phyloP scores from a whole-genome alignment of 2,797 vertebrate species.

The Uromys caudimaculatus region DNA sequence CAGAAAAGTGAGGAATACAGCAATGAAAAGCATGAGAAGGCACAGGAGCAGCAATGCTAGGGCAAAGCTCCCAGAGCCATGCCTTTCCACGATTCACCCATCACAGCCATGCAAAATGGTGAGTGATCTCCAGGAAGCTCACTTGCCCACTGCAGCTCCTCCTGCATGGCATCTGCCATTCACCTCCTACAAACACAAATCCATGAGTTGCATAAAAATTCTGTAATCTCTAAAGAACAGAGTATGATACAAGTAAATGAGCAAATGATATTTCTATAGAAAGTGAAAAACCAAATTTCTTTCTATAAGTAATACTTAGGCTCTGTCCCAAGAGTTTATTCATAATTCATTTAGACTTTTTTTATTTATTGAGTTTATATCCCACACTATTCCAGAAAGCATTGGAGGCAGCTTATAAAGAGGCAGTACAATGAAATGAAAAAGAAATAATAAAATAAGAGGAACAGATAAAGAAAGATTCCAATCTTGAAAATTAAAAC shows the following conservation, averaged over 20 bases:
- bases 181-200: conserved; percentile 30
- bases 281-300: not conserved
- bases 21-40: too few species aligned
- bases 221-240: not conserved
- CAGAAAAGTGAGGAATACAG: too few species aligned
- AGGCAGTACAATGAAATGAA: not conserved
- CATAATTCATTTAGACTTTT: conserved; percentile 53
- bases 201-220: not conserved
- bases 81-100: too few species aligned
- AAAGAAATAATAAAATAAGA: not conserved
- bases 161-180: too few species aligned
- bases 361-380: conserved; percentile 66
- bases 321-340: conserved; percentile 41
- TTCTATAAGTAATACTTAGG: conserved; percentile 33
- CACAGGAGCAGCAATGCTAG: too few species aligned
- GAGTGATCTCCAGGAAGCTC: too few species aligned
- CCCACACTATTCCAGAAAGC: conserved; percentile 17
- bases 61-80: too few species aligned
- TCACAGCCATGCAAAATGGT: too few species aligned
- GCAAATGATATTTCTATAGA: not conserved
- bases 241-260: not conserved
- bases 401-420: conserved; percentile 21
- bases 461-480: conserved; percentile 31
- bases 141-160: too few species aligned
- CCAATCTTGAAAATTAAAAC: not conserved